These are phyloP conservation scores for Himalopsyche phryganea DNA, from an alignment of 1,140 invertebrate genomes.

Conservation along the genomic window DNA sequence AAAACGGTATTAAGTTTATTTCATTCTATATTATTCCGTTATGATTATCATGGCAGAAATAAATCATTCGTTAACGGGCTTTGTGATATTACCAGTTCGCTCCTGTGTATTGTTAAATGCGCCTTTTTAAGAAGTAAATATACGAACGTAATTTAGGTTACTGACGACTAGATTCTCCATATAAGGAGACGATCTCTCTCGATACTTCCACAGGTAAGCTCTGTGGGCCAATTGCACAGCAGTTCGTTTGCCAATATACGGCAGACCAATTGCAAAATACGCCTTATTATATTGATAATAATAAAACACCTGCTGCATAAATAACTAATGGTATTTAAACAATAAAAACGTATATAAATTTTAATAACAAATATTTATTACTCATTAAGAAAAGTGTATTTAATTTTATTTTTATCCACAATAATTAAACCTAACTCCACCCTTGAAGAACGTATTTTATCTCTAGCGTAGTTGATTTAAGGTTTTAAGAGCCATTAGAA, in stretches of 20 bases:
- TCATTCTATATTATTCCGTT: too few relatives aligned
- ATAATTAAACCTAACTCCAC: too few relatives aligned
- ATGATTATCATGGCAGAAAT: too few relatives aligned
- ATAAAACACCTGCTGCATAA: slow-evolving; percentile 11
- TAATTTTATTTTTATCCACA: neutral
- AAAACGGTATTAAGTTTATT: too few relatives aligned
- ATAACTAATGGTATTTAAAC: too few relatives aligned
- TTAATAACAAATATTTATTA: neutral
- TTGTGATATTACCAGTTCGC: too few relatives aligned
- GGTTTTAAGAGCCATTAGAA: too few relatives aligned
- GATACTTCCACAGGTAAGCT: neutral
- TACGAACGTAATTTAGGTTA: slow-evolving; percentile 27
- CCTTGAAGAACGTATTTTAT: too few relatives aligned
- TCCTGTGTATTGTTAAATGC: slow-evolving; percentile 8
- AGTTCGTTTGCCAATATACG: slow-evolving; percentile 16
- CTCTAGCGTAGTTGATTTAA: too few relatives aligned
- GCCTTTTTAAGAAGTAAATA: slow-evolving; percentile 19
- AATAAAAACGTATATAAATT: neutral
- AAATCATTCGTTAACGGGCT: too few relatives aligned
- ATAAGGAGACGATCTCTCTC: slow-evolving; percentile 24
- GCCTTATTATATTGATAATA: slow-evolving; percentile 3
- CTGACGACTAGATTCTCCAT: slow-evolving; percentile 28
- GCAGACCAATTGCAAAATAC: slow-evolving; percentile 17
- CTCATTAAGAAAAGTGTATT: neutral
- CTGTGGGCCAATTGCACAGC: neutral